Evolutionary conservation across 2,797 vertebrate species (phyloP), one percentile per base, ranked within the genome.

Genomic region (Muraenolepis orangiensis): DNA sequence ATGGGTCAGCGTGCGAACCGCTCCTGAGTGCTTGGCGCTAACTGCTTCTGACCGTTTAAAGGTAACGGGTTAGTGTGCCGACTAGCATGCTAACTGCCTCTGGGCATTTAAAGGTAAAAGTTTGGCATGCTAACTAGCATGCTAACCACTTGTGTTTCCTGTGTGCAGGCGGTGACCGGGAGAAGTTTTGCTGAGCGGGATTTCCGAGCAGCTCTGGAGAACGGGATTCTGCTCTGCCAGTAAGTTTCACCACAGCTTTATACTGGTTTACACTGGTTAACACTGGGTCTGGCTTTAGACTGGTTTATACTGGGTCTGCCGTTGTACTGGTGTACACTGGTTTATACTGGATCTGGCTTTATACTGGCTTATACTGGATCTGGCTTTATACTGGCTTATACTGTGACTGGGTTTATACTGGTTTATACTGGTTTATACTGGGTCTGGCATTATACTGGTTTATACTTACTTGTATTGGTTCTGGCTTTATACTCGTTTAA

Each of bases 201-300:
- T 83, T 98, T 99, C 89, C 93, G 96, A 84, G 93, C 92, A 0
- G 96, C 94, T 36, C 88, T 99, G 88, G 96, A 98, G 92, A 98
- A 97, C 6, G 98, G 98, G 78, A 96, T 98, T 82, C 94, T 99
- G 85, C 93, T 99, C 20, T 99, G 98, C 94, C 97, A 99, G 98
- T 99, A 93, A 98, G 98, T 96, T 76, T n/a, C 51, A 23, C 20
- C n/a, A 7, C 51, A 1, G 11, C 38, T 13, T 40, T 12, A 7
- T 6, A 40, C 6, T 23, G 20, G 20, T 57, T 57, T 7, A 57
- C 10, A 23, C 51, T 57, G 51, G 51, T 57, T 57, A n/a, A 8
- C 8, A 57, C 18, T 8, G 46, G 51, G 20, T 20, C 46, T 57
- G 46, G 46, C 20, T n/a, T n/a, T 23, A 23, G 8, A 57, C 51